phyloP scores from a whole-genome alignment of 1,140 invertebrate genomes.

The Centruroides sculpturatus region DNA sequence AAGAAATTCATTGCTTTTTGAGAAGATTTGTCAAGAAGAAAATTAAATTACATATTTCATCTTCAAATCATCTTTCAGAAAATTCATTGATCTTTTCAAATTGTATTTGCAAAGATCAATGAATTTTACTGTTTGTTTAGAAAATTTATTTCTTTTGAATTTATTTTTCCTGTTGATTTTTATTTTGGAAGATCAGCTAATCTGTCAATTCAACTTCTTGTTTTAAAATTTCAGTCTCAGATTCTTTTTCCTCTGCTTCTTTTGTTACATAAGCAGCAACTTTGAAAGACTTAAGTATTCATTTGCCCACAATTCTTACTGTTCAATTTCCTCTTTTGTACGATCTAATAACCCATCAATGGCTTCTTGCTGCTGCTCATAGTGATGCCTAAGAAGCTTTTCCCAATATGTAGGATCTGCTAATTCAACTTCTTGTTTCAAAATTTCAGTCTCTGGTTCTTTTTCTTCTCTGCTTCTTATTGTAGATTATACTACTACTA shows the following conservation, averaged over 20 bases:
- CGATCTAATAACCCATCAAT: slow-evolving; percentile 35
- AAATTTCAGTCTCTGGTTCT: slow-evolving; percentile 89
- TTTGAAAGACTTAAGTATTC: slow-evolving; percentile 41
- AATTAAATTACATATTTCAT: no score
- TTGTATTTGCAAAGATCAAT: no score
- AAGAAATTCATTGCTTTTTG: no score
- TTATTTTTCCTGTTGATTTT: no score
- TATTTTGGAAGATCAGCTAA: slow-evolving; percentile 83
- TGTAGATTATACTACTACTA: no score
- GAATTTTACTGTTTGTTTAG: no score
- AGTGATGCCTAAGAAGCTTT: slow-evolving; percentile 93
- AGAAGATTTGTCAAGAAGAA: no score
- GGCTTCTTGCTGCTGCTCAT: slow-evolving; percentile 87
- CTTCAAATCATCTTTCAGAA: no score
- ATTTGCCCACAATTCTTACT: slow-evolving; percentile 38
- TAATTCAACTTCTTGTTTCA: slow-evolving; percentile 93
- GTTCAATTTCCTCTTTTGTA: slow-evolving; percentile 24
- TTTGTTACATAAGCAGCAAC: slow-evolving; percentile 29
- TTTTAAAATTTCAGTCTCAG: slow-evolving; percentile 75
- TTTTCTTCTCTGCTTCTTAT: no score
- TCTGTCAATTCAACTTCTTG: slow-evolving; percentile 95
- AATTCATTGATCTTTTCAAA: no score
- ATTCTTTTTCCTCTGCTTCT: not conserved
- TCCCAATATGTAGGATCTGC: slow-evolving; percentile 45
- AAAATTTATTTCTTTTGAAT: not conserved